Evolutionary conservation across 2,797 vertebrate species (phyloP).

Genomic region (Gambusia yucatana): DNA sequence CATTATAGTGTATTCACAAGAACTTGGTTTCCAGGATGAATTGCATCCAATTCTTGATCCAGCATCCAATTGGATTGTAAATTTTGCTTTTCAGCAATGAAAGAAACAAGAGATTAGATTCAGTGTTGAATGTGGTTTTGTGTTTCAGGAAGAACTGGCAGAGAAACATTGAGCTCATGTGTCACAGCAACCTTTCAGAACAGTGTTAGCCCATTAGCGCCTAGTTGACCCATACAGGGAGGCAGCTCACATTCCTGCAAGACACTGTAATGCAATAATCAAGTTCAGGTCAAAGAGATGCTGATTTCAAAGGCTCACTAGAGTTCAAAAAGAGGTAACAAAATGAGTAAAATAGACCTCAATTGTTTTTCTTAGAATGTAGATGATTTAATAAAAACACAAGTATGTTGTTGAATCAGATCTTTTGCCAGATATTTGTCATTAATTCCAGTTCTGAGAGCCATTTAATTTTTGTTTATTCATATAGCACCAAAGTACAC

Average conservation of each 20-base stretch:
- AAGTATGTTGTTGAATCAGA: background rate
- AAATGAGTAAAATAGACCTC: background rate
- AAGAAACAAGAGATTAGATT: background rate
- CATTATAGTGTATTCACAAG: background rate
- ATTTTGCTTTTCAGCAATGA: background rate
- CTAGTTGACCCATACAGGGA: constrained; percentile 33
- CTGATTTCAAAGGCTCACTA: background rate
- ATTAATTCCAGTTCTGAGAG: background rate
- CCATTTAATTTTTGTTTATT: background rate
- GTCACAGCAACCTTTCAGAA: constrained; percentile 48
- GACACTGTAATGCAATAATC: constrained; percentile 9
- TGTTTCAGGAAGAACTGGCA: constrained; percentile 14
- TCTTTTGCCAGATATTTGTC: background rate
- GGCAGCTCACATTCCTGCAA: constrained; percentile 39
- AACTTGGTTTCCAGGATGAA: background rate
- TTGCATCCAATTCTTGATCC: background rate
- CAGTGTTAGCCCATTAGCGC: constrained; percentile 49
- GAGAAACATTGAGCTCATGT: constrained; percentile 16
- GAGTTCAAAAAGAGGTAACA: constrained; percentile 2
- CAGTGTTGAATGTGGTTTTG: background rate
- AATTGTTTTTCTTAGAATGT: background rate
- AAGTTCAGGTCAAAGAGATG: background rate
- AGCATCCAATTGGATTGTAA: background rate
- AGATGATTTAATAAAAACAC: background rate
- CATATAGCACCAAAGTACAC: background rate